phyloP scores from a whole-genome alignment of 2,888 invertebrate genomes.

The Sphaerophoria rueppellii region DNA sequence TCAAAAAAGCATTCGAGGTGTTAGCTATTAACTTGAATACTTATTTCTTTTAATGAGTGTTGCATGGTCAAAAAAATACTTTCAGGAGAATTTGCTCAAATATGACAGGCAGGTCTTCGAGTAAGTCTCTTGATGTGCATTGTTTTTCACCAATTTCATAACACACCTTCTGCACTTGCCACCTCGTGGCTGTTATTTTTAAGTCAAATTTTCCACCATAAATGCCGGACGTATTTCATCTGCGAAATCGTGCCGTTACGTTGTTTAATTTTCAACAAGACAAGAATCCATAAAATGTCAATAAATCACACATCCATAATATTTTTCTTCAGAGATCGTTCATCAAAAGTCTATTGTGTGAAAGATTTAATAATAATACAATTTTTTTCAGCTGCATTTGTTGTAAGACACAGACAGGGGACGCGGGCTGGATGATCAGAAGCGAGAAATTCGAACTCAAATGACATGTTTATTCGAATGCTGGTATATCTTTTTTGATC shows the following conservation, averaged over 20 bases:
- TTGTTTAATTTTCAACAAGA: constrained; percentile 29
- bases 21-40: constrained; percentile 40
- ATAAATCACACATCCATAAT: constrained; percentile 23
- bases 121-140: too few species aligned
- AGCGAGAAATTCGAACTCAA: constrained; percentile 29
- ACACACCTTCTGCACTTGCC: neutral
- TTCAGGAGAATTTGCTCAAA: too few species aligned
- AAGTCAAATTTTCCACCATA: constrained; percentile 4
- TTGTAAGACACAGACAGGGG: neutral
- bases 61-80: neutral
- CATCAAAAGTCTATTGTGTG: constrained; percentile 33
- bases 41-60: constrained; percentile 23
- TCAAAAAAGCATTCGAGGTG: constrained; percentile 49
- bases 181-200: constrained; percentile 1
- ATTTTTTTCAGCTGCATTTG: neutral
- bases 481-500: constrained; percentile 53
- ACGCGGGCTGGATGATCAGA: constrained; percentile 3
- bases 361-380: constrained; percentile 19
- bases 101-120: too few species aligned
- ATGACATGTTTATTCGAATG: constrained; percentile 63
- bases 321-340: neutral
- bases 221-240: constrained; percentile 10
- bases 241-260: neutral
- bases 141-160: neutral
- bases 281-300: constrained; percentile 13